These are phyloP conservation scores for Poeciliopsis turneri DNA, from an alignment of 2,797 vertebrate genomes.

Conservation along the genomic window DNA sequence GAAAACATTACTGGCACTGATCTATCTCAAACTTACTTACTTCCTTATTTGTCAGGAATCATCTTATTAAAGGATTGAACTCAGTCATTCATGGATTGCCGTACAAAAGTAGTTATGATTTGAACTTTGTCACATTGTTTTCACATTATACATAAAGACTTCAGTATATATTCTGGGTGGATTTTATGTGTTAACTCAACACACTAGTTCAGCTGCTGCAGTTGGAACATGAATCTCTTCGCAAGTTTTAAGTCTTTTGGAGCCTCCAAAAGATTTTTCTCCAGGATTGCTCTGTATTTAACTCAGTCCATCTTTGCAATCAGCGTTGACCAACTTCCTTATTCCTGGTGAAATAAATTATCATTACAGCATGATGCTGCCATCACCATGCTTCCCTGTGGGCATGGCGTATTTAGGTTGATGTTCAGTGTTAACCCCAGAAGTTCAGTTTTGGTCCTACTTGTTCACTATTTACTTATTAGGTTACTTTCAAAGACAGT, in stretches of 20 bases:
- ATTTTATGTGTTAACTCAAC: neutral
- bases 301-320: neutral
- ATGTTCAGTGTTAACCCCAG: neutral
- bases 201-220: neutral
- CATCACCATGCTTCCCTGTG: neutral
- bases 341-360: neutral
- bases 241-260: neutral
- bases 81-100: neutral
- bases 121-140: neutral
- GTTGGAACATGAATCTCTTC: neutral
- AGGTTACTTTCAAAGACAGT: neutral
- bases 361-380: neutral
- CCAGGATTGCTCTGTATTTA: neutral
- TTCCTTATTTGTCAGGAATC: neutral
- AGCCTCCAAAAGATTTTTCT: neutral
- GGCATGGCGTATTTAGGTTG: neutral
- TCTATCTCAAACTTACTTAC: conserved; percentile 2
- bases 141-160: neutral
- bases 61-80: neutral
- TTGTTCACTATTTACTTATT: neutral
- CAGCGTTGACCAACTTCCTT: neutral
- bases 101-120: neutral
- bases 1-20: conserved; percentile 5
- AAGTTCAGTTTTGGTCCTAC: neutral
- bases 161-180: neutral